Conservation (phyloP, 2,888 invertebrate genomes). For the Thecocarcelia acutangulata region DNA sequence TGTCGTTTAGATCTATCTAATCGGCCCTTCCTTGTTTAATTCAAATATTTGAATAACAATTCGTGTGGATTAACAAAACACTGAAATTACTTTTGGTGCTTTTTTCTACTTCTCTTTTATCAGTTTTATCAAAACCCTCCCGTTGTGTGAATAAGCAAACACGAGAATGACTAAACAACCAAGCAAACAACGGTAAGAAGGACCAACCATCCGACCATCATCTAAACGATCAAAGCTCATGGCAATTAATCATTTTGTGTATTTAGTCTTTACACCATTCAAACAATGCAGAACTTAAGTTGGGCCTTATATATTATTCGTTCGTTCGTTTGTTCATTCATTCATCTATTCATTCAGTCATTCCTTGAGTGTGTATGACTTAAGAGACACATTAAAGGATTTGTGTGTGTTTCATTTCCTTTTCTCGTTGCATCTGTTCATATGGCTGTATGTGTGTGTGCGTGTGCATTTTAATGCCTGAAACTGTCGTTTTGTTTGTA, state of each 20-base stretch:
- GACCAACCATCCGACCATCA: conserved; percentile 57
- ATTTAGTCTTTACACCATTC: conserved; percentile 80
- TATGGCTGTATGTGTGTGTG: conserved; percentile 12
- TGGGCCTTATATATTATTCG: conserved; percentile 41
- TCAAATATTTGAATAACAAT: conserved; percentile 41
- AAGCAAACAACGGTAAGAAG: conserved; percentile 27
- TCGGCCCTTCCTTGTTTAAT: background rate
- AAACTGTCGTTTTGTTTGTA: conserved; percentile 66
- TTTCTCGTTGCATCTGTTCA: conserved; percentile 35
- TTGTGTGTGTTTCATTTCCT: conserved; percentile 41
- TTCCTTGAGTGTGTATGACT: conserved; percentile 56
- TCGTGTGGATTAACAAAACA: conserved; percentile 42
- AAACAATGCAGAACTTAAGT: conserved; percentile 71
- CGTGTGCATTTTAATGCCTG: conserved; percentile 58
- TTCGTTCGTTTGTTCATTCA: conserved; percentile 36
- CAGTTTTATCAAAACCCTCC: conserved; percentile 55
- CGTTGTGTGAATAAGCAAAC: conserved; percentile 34
- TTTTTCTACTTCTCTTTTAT: conserved; percentile 20
- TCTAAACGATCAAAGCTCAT: conserved; percentile 81
- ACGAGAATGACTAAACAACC: conserved; percentile 21
- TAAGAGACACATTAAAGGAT: conserved; percentile 63
- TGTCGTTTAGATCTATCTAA: background rate
- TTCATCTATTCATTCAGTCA: conserved; percentile 34
- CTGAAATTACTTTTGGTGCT: conserved; percentile 43
- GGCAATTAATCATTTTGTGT: conserved; percentile 82